Evolutionary conservation across 2,113 vertebrate species (phyloP), one percentile per base, ranked within the genome.

Genomic region (Crotalus viridis): DNA sequence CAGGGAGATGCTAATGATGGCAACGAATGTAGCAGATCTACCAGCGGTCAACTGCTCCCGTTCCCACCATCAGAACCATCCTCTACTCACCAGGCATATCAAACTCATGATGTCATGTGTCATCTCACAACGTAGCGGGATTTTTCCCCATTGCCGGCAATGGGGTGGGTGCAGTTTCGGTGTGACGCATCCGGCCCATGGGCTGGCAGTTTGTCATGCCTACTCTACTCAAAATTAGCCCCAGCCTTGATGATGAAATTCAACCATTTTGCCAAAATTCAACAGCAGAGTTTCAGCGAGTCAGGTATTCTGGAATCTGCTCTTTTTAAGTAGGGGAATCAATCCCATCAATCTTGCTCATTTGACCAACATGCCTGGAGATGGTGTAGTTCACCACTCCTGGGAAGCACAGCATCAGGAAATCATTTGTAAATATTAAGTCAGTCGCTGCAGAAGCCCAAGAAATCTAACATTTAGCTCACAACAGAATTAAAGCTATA

Each of bases 81-180:
- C n/a, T 6, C 13, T 74, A 74, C 13, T 17, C 13, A n/a, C 48
- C 48, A 51, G 8, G 8, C 9, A 51, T 51, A 1, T 51, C 48
- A 51, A 51, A 51, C 48, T 1, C 48, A 8, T 0, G 1, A 51
- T 1, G 48, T 51, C 7, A 1, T 9, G 8, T 51, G 48, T 10
- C 1, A 8, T 51, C 7, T 51, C 48, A 1, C 1, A 1, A 51
- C 7, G 1, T 51, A 9, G 9, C 48, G 1, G 8, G 48, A 51
- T 8, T 51, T 51, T 9, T 51, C 48, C 48, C 48, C 48, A 51
- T 51, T 51, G 48, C 48, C 8, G 1, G 48, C 48, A 51, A 51
- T 9, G 48, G 48, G 48, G 48, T 51, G 48, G 48, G 8, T 7
- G 8, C 48, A 51, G 48, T 51, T 51, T 51, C 8, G 48, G 8